Percentiles rank a stretch among this genome's conserved stretches.
phyloP scores from a whole-genome alignment of 2,797 vertebrate species.

The Cuculus canorus region DNA sequence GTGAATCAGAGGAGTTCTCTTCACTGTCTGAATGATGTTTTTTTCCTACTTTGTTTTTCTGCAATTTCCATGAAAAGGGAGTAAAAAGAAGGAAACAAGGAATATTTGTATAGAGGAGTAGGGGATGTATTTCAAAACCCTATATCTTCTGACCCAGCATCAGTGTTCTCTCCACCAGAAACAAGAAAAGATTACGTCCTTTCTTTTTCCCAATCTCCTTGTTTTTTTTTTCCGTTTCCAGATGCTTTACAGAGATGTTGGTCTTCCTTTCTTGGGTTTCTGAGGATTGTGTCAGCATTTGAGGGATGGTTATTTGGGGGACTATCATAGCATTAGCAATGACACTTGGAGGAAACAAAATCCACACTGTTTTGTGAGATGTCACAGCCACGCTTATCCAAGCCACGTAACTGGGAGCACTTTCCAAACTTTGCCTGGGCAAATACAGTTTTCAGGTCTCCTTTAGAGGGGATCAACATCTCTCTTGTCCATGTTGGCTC shows the following conservation, averaged over 20 bases:
- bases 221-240: neutral
- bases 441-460: neutral
- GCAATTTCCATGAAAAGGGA: neutral
- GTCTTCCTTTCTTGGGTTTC: neutral
- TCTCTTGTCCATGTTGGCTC: neutral
- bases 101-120: neutral
- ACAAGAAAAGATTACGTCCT: neutral
- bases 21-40: neutral
- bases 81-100: neutral
- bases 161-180: neutral
- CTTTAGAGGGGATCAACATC: neutral
- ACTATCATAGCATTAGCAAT: neutral
- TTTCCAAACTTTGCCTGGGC: neutral
- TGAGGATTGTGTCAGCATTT: neutral
- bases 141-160: neutral
- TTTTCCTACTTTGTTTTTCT: neutral
- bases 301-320: neutral
- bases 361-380: neutral
- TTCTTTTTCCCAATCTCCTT: neutral
- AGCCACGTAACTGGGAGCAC: neutral
- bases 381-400: neutral
- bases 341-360: neutral
- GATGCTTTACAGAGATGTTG: neutral
- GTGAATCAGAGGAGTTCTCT: slow-evolving; percentile 16
- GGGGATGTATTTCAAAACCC: neutral